Base-by-base conservation (phyloP, 2,888 invertebrate species). In the Holacanthella duospinosa region DNA sequence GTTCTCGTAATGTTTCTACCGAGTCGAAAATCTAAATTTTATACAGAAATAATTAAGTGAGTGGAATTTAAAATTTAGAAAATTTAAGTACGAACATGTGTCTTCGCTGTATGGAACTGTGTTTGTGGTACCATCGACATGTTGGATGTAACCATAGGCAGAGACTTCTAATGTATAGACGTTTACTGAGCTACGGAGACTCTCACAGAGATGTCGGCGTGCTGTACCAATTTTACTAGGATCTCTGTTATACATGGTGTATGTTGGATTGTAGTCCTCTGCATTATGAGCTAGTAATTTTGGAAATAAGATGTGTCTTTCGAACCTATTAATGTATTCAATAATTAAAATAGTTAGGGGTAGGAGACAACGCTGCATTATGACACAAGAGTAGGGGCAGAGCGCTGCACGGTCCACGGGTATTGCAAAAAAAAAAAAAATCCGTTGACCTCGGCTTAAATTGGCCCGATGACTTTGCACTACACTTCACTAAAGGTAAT, bases 171-270 rank as follows among this genome's bases (percentile, higher is more conserved):
- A 78, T 0, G 92, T 88, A 79, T 95, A 96, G 63, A 90, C 88
- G 77, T 94, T 89, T 21, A 88, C 86, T 62, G 84, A 84, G 70
- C 88, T 86, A 72, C 87, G 89, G 68, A 91, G 78, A 55, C 83
- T 78, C 43, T 85, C 84, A 73, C 89, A 88, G 60, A 91, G 81
- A 73, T 76, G 77, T 68, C 80, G 84, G 70, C 97, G 82, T 0
- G 93, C 89, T 28, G 91, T 90, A 36, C 96, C 95, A 24, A 84
- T 83, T 77, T 93, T 90, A 62, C 84, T 83, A 0, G 85, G 81
- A 78, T 97, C 96, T 21, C 90, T 83, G 80, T 97, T 97, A 80
- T 89, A 97, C 82, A 93, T 87, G 61, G 94, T 93, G 75, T 89
- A 88, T 54, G 85, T 84, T 6, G 85, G 76, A 29, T 86, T 85